Conservation (phyloP, 1,140 invertebrate genomes). For the Ephestia elutella region DNA sequence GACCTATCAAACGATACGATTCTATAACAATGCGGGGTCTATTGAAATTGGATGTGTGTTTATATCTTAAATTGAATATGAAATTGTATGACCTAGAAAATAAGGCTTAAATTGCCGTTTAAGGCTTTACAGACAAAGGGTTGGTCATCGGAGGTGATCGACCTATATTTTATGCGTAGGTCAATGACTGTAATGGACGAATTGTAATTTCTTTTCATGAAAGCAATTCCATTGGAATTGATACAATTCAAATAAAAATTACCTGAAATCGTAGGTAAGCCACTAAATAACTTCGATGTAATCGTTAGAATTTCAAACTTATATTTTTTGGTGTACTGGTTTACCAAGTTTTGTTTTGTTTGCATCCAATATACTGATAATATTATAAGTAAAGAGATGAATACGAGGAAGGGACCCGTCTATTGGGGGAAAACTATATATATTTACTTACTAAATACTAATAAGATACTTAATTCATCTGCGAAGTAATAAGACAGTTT, state of each 20-base stretch:
- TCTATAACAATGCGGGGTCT: background rate
- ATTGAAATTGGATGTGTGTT: constrained; percentile 10
- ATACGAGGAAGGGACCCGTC: too few species aligned
- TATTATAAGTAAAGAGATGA: too few species aligned
- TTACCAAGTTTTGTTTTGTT: too few species aligned
- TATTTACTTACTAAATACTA: too few species aligned
- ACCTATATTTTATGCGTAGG: constrained; percentile 17
- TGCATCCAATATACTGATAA: too few species aligned
- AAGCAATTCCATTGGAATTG: background rate
- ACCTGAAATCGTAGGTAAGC: too few species aligned
- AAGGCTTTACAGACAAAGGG: constrained; percentile 15
- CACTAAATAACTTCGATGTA: too few species aligned
- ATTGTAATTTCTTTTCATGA: background rate
- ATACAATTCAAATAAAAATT: background rate
- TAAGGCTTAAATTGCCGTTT: constrained; percentile 10
- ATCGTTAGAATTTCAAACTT: too few species aligned
- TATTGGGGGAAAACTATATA: too few species aligned
- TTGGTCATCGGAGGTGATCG: constrained; percentile 22
- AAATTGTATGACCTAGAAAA: constrained; percentile 10
- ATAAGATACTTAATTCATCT: too few species aligned
- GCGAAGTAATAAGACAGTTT: too few species aligned
- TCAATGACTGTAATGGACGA: constrained; percentile 9
- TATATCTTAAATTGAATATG: constrained; percentile 10
- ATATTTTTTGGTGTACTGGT: too few species aligned
- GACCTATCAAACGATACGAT: constrained; percentile 6